A percentile compares a stretch with the other conserved stretches of the same genome.
These are phyloP conservation scores for Benitochromis conjunctus DNA, from an alignment of 2,113 vertebrate species.

Conservation along the genomic window DNA sequence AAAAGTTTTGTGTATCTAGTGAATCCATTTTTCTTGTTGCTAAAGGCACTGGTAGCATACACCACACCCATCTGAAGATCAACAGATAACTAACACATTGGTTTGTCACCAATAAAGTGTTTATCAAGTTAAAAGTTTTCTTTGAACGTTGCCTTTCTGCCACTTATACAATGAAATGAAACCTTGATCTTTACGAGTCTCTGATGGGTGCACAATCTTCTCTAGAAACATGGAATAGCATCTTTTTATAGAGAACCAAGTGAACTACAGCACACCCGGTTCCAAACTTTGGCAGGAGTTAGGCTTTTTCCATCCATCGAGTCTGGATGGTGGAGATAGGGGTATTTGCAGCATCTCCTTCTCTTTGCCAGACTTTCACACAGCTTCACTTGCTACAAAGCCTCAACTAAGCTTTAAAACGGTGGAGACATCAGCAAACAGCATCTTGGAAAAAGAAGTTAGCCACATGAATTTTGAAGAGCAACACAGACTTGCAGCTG, in stretches of 20 bases:
- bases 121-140: not conserved
- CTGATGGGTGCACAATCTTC: fast-evolving
- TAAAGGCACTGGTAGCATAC: not conserved
- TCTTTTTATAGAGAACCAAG: conserved; percentile 29
- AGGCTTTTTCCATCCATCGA: not conserved
- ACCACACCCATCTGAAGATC: not conserved
- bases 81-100: not conserved
- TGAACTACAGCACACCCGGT: not conserved
- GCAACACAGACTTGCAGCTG: not conserved
- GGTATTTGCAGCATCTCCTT: conserved; percentile 16
- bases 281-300: conserved; percentile 14
- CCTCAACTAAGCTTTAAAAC: not conserved
- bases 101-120: not conserved
- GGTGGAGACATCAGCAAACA: not conserved
- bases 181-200: not conserved
- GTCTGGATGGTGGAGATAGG: conserved; percentile 26
- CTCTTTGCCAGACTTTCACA: not conserved
- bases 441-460: not conserved
- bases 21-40: not conserved
- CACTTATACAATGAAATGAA: not conserved
- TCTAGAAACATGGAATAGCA: not conserved
- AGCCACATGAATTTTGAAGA: not conserved
- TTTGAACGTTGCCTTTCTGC: not conserved
- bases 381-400: not conserved
- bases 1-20: not conserved